Evolutionary conservation across 2,888 invertebrate species (phyloP).

Genomic region (Ferdinandea cuprea): DNA sequence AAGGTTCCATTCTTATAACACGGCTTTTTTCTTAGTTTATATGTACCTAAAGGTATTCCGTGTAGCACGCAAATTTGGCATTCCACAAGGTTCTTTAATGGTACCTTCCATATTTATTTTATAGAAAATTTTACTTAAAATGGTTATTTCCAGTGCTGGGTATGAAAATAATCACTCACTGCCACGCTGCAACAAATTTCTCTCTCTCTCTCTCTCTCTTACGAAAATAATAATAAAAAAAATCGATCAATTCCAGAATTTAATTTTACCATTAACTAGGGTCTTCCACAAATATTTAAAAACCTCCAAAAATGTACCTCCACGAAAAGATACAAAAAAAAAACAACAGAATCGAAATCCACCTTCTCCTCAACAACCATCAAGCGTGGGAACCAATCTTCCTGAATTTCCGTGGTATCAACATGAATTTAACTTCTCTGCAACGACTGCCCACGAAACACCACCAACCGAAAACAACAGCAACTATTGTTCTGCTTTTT

Average conservation of each 20-base stretch:
- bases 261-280: not conserved
- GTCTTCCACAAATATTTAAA: conserved; percentile 22
- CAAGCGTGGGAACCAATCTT: conserved; percentile 67
- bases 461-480: conserved; percentile 1
- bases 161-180: too few relatives aligned
- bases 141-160: too few relatives aligned
- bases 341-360: conserved; percentile 6
- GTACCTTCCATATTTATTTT: too few relatives aligned
- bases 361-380: conserved; percentile 36
- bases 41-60: too few relatives aligned
- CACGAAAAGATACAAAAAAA: conserved; percentile 1
- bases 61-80: too few relatives aligned
- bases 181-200: conserved; percentile 4
- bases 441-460: conserved; percentile 9
- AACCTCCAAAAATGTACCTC: conserved; percentile 4
- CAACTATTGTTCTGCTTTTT: conserved; percentile 42
- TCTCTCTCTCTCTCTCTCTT: conserved; percentile 15
- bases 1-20: too few relatives aligned
- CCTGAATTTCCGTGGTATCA: conserved; percentile 53
- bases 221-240: conserved; percentile 49
- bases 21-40: too few relatives aligned
- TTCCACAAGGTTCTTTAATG: too few relatives aligned
- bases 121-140: too few relatives aligned
- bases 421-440: conserved; percentile 38
- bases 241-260: conserved; percentile 46